Evolutionary conservation across 2,113 vertebrate species (phyloP).

Genomic region (Motacilla tschutschensis): DNA sequence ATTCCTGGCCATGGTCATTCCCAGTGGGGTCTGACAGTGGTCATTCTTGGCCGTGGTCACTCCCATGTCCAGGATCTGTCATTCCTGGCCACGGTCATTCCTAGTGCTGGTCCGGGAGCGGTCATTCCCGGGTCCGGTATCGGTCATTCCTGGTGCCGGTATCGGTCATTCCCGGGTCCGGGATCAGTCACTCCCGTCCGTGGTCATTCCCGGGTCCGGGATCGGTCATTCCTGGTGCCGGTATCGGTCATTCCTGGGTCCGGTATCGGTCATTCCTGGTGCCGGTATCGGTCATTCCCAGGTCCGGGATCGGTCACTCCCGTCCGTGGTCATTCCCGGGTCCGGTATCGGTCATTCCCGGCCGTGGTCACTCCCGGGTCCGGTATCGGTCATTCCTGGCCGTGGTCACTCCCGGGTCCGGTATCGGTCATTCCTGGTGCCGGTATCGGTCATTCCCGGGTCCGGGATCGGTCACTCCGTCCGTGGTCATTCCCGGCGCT

Average conservation of each 20-base stretch:
- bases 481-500: background rate
- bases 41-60: background rate
- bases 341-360: background rate
- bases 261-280: no score
- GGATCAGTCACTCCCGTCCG: background rate
- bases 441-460: no score
- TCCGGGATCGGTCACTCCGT: no score
- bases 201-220: no score
- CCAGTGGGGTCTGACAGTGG: no score
- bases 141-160: background rate
- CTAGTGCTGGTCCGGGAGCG: rapidly evolving
- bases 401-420: no score
- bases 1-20: background rate
- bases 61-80: background rate
- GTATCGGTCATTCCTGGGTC: background rate
- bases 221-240: no score
- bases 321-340: background rate
- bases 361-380: no score
- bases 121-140: background rate
- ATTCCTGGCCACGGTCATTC: background rate
- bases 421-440: no score
- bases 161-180: no score
- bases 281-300: background rate
- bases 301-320: background rate
- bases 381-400: no score